phyloP scores from a whole-genome alignment of 2,113 vertebrate genomes.

The Anarhynchus alexandrinus region DNA sequence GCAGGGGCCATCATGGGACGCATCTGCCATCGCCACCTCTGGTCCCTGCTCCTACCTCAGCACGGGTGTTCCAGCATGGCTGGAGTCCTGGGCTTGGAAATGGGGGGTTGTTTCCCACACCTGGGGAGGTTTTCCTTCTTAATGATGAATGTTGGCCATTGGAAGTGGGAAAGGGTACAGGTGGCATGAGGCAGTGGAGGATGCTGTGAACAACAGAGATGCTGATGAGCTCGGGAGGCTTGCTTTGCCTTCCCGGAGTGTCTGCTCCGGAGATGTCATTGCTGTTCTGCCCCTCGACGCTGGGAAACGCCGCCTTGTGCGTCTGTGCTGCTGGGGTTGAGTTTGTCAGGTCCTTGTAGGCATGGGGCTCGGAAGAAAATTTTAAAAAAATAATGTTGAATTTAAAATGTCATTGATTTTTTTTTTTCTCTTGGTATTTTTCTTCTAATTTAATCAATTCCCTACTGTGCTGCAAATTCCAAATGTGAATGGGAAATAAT shows the following conservation, averaged over 20 bases:
- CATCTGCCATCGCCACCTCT: not conserved
- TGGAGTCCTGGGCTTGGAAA: not conserved
- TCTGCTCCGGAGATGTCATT: not conserved
- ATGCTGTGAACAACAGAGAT: not conserved
- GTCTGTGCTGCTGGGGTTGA: not conserved
- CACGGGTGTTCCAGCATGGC: rapidly evolving
- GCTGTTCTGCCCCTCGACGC: not conserved
- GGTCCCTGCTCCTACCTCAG: not conserved
- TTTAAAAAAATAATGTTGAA: not conserved
- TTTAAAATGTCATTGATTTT: slow-evolving; percentile 27
- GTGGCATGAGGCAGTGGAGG: not conserved
- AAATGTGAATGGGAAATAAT: slow-evolving; percentile 49
- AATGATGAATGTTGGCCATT: not conserved
- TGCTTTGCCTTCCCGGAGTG: not conserved
- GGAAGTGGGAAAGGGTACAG: not conserved
- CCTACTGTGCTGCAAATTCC: slow-evolving; percentile 23
- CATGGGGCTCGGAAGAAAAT: not conserved
- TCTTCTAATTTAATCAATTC: slow-evolving; percentile 48
- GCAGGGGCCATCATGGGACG: rapidly evolving
- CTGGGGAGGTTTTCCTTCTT: not conserved
- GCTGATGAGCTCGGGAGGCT: not conserved
- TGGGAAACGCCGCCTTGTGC: not conserved
- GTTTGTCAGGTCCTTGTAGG: not conserved
- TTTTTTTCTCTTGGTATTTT: not conserved
- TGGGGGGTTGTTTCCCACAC: not conserved